A percentile compares a stretch with the other conserved stretches of the same genome.
Evolutionary conservation across 2,113 vertebrate species (phyloP).

Genomic region (Mesocricetus auratus): DNA sequence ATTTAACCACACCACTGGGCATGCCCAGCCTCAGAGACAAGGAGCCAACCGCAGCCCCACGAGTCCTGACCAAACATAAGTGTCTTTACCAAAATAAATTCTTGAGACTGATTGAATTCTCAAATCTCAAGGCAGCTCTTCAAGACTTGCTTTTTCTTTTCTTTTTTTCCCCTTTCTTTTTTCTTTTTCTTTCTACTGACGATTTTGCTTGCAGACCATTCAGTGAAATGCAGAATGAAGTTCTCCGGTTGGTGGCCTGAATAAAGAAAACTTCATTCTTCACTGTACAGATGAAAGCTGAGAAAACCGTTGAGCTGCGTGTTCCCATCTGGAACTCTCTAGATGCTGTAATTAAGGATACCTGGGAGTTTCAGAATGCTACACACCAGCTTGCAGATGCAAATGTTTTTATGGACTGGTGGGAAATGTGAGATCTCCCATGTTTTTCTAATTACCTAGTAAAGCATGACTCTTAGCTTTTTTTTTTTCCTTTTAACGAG

Average conservation of each 20-base stretch:
- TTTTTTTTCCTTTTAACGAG: slow-evolving; percentile 29
- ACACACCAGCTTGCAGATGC: slow-evolving; percentile 60
- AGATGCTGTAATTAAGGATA: slow-evolving; percentile 70
- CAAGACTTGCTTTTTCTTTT: slow-evolving; percentile 48
- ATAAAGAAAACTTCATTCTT: slow-evolving; percentile 67
- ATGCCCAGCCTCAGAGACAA: slow-evolving; percentile 69
- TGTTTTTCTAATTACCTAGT: slow-evolving; percentile 72
- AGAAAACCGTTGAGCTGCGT: slow-evolving; percentile 59
- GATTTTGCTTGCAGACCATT: slow-evolving; percentile 75
- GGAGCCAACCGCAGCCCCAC: slow-evolving; percentile 28
- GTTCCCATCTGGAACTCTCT: slow-evolving; percentile 73
- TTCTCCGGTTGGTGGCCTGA: slow-evolving; percentile 75
- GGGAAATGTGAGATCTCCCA: neutral
- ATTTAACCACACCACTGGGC: slow-evolving; percentile 65
- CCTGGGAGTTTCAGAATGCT: slow-evolving; percentile 67
- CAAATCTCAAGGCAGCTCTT: slow-evolving; percentile 72
- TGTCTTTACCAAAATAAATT: slow-evolving; percentile 78
- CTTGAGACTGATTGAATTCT: slow-evolving; percentile 78
- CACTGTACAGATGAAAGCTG: slow-evolving; percentile 61
- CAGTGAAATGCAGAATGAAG: slow-evolving; percentile 75
- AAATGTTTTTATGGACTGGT: slow-evolving; percentile 69
- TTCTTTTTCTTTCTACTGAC: slow-evolving; percentile 65
- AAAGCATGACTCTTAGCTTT: slow-evolving; percentile 1
- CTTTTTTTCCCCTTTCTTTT: neutral
- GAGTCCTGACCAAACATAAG: slow-evolving; percentile 58